A percentile compares a stretch with the other conserved stretches of the same genome.
phyloP scores from a whole-genome alignment of 2,113 vertebrate genomes.

The Mobula hypostoma region DNA sequence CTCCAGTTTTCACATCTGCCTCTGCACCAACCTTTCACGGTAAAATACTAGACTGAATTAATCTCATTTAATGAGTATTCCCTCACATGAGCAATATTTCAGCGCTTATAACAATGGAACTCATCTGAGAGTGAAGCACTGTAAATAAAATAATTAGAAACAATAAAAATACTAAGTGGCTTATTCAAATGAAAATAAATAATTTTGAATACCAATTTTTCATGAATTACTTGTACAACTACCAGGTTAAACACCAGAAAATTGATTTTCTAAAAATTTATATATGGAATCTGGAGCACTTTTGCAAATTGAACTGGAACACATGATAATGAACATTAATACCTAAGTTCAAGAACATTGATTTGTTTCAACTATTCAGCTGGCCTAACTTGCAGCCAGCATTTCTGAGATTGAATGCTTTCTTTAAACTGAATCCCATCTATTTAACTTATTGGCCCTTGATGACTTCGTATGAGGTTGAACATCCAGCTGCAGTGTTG shows the following conservation, averaged over 20 bases:
- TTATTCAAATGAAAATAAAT: background rate
- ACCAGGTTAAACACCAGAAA: background rate
- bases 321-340: background rate
- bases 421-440: background rate
- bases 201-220: background rate
- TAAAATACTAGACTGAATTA: background rate
- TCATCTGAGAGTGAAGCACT: background rate
- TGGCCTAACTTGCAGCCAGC: background rate
- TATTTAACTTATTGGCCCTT: background rate
- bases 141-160: background rate
- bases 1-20: background rate
- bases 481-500: background rate
- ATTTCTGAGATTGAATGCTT: constrained; percentile 11
- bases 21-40: background rate
- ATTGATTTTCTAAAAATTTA: background rate
- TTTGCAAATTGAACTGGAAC: background rate
- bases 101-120: background rate
- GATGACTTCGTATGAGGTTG: background rate
- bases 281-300: background rate
- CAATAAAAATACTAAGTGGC: background rate
- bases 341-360: background rate
- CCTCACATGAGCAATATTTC: background rate
- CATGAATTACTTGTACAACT: background rate
- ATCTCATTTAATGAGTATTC: background rate
- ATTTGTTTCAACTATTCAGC: background rate